Evolutionary conservation across 2,888 invertebrate species (phyloP), one percentile per base, ranked within the genome.

Genomic region (Hydropsyche betteni): DNA sequence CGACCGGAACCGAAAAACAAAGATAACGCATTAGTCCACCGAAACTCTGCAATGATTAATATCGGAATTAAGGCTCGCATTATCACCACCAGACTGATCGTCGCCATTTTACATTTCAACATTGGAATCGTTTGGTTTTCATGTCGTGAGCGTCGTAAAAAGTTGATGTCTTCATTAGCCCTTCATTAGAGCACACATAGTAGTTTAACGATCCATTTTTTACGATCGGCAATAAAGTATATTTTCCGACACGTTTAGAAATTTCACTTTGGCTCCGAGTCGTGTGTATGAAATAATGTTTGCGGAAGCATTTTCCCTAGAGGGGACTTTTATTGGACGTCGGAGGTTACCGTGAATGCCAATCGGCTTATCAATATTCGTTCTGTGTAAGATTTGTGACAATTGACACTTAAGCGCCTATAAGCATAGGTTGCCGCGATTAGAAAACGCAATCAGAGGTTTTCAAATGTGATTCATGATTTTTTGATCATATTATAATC

Each of bases 341-440:
- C 64, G 24, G 64, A 44, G 36, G 64, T 53, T 24, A 38, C 51
- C 8, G 12, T 72, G 78, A 74, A 78, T 78, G 51, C 69, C 75
- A 76, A 76, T 52, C 58, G 53, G 44, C 72, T 68, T 61, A 76
- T 78, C 75, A 78, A 71, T 76, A 78, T 78, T 76, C 76, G 61
- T 36, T 33, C 24, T 51, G 52, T 24, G 58, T 75, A 61, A 51
- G 72, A 52, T 64, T 50, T 55, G 61, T 69, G 76, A 76, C 78
- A 76, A 78, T 78, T 76, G 76, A 76, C 76, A 76, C 75, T 76
- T 73, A 69, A 73, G 61, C 68, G 68, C 61, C 55, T 12, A 61
- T 51, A 34, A 36, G 75, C 69, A 16, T 74, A 52, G 75, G 33
- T 58, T 61, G 72, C 72, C 64, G 44, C 53, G 16, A 50, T 68